Base-by-base conservation (phyloP, 2,797 vertebrate species). In the Hozukius guyotensis region DNA sequence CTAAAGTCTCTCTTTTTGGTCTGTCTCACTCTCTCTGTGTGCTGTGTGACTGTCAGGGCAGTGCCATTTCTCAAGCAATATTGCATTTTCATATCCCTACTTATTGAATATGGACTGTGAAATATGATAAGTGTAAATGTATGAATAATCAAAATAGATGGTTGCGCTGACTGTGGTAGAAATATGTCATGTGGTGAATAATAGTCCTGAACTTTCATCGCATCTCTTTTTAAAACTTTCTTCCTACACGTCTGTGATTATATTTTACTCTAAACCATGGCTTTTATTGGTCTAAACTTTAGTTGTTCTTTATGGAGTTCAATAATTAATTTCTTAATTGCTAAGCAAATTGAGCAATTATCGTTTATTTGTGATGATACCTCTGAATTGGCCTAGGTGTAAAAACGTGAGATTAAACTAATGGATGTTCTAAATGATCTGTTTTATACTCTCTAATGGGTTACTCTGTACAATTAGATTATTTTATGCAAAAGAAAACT, bases 41-140 rank as follows among this genome's bases (percentile, higher is more conserved):
- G 57, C 69, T 66, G 18, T 36, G 9, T 27, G 34, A 66, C 76
- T 60, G 62, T 64, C 69, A 16, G 67, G 84, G 71, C 56, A 60
- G 31, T 18, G 29, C 25, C 69, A 77, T 76, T 72, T 63, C 67
- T 78, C 71, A 67, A 27, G 34, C 72, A 56, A 59, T 74, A 82
- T 81, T 75, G 24, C 36, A 83, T 76, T 86, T 86, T 38, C 31
- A 70, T 38, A 71, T 31, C 22, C n/a, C 14, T 38, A 53, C 70
- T 81, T 77, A 81, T 53, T 77, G 42, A 65, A 72, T 64, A 81
- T 52, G 16, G 63, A 71, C 63, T 78, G 24, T 75, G 57, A 71
- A 78, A 62, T 61, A 67, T 73, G 75, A 69, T 70, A 71, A 73
- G 29, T 62, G 16, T 49, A 78, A 68, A 72, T 74, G 34, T 55